phyloP scores from a whole-genome alignment of 2,888 invertebrate genomes.

The Caenorhabditis panamensis region DNA sequence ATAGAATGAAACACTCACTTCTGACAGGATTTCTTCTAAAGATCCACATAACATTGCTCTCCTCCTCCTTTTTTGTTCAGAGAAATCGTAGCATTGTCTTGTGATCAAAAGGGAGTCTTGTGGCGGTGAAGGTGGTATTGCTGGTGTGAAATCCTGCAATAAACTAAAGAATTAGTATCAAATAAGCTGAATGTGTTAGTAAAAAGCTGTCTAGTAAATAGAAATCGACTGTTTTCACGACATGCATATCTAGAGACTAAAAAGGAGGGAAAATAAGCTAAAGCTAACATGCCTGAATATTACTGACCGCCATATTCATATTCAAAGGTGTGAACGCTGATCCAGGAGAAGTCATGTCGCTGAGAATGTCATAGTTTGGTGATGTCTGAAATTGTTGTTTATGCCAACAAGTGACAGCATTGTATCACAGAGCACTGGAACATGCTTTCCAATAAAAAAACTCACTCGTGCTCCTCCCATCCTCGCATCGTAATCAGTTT shows the following conservation, averaged over 20 bases:
- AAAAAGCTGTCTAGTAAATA: too few relatives aligned
- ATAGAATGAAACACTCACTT: conserved; percentile 41
- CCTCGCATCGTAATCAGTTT: conserved; percentile 36
- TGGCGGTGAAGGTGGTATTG: conserved; percentile 68
- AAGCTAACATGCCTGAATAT: conserved; percentile 5
- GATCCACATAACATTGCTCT: conserved; percentile 76
- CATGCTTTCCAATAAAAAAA: neutral
- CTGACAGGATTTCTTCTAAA: conserved; percentile 75
- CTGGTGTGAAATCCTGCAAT: conserved; percentile 65
- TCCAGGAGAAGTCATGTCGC: conserved; percentile 58
- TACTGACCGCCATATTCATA: conserved; percentile 38
- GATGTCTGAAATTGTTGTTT: conserved; percentile 41
- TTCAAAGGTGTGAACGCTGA: conserved; percentile 60
- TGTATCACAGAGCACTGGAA: too few relatives aligned
- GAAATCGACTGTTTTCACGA: too few relatives aligned
- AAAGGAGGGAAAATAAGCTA: neutral
- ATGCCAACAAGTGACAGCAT: neutral
- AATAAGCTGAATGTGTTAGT: too few relatives aligned
- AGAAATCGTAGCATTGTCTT: conserved; percentile 60
- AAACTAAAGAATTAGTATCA: neutral
- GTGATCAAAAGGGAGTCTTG: conserved; percentile 51
- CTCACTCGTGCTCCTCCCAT: conserved; percentile 34
- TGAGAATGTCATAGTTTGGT: conserved; percentile 50
- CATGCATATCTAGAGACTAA: too few relatives aligned
- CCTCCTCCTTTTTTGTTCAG: conserved; percentile 75